Conservation (phyloP, 2,797 vertebrate species). For the Centropyge bicolor region DNA sequence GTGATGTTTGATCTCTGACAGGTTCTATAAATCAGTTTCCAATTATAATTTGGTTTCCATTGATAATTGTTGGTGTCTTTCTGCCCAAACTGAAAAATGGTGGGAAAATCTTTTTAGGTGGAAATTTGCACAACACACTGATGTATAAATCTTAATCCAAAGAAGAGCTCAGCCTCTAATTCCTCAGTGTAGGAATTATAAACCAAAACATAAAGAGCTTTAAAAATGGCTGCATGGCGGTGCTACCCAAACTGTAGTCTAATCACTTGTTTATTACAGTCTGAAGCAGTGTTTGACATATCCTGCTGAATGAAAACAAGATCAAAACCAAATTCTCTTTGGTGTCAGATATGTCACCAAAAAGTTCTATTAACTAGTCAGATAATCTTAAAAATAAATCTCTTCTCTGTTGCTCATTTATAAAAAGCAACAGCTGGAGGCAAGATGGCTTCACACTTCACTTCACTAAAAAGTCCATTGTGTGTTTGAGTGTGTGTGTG, state of each 20-base stretch:
- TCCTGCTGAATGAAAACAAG: not conserved
- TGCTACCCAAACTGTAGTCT: not conserved
- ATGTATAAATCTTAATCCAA: not conserved
- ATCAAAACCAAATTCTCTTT: not conserved
- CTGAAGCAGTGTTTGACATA: not conserved
- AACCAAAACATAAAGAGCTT: not conserved
- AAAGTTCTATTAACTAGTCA: not conserved
- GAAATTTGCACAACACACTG: not conserved
- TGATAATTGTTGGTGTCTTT: constrained; percentile 9
- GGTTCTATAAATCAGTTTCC: not conserved
- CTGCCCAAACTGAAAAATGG: not conserved
- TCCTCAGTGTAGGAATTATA: not conserved
- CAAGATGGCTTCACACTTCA: too few species aligned
- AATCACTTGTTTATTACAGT: not conserved
- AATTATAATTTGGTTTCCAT: not conserved
- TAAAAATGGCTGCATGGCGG: not conserved
- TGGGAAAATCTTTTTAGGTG: not conserved
- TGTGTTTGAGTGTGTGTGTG: too few species aligned
- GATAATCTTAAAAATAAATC: not conserved
- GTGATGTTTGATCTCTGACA: constrained; percentile 20
- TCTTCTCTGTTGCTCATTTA: not conserved
- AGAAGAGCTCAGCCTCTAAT: not conserved
- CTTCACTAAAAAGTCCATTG: not conserved
- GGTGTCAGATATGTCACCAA: not conserved
- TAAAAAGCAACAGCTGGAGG: too few species aligned